Base-by-base conservation (phyloP, 2,797 vertebrate genomes). In the Telmatherina bonti region DNA sequence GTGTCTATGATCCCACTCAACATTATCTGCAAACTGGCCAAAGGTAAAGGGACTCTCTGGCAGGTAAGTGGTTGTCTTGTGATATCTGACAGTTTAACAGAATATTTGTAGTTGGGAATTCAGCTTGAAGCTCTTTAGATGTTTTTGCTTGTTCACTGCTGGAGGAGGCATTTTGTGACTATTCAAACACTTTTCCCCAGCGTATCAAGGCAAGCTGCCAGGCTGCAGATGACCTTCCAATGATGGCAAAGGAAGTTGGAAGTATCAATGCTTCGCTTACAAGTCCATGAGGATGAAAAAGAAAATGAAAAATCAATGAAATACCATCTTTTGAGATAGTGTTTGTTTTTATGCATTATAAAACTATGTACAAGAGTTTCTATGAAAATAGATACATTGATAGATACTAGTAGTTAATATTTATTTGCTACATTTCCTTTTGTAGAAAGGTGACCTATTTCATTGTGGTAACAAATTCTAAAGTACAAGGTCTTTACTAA, bases 1-100 rank as follows among this genome's bases (percentile, higher is more conserved):
- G 67, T 93, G 1, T 27, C 18, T 0, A 76, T 89, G 84, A 89
- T 93, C 67, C 91, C 92, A 9, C 1, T 88, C 36, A 85, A 70
- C 35, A 92, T 93, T 85, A 54, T 91, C 64, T 89, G 26, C 73
- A 91, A 88, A 75, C 57, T 93, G 35, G 67, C 67, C 71, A 78
- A 81, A 63, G 78, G 33, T 31, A 85, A 90, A 49, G 92, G 89
- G n/a, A 87, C 66, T 52, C 45, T 93, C 15, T 90, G 83, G 88
- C 76, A 93, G 89, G 92, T 92, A 52, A 77, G 87, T 84, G 31
- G 0, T 7, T 15, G 4, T 5, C 16, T 29, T 29, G 1, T 47
- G 27, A 54, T 16, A 2, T 43, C 11, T 20, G 26, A 33, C 8
- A 35, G 8, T 22, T 29, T 13, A 36, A 56, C 22, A 16, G 7